Conservation (phyloP, 2,797 vertebrate genomes). For the Arctocebus calabarensis region DNA sequence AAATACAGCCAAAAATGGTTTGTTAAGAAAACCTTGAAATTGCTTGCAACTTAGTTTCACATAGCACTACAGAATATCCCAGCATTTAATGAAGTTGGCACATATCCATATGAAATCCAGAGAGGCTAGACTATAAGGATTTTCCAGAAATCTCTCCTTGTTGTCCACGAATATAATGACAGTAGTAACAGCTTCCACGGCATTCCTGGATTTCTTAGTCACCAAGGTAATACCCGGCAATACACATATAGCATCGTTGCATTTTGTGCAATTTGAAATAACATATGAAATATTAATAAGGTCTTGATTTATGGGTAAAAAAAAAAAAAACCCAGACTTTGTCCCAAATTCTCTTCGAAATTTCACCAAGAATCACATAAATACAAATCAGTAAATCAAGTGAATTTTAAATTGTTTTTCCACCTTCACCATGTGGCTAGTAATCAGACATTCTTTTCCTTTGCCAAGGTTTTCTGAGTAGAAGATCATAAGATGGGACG, state of each 20-base stretch:
- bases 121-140: background rate
- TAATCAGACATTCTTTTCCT: background rate
- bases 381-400: background rate
- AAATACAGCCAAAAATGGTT: background rate
- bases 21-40: background rate
- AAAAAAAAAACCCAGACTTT: background rate
- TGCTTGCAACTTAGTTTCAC: background rate
- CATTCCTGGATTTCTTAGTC: background rate
- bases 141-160: background rate
- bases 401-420: background rate
- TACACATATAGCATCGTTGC: background rate
- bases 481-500: background rate
- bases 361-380: background rate
- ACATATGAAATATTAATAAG: background rate
- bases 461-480: background rate
- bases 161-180: background rate
- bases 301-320: background rate
- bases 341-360: background rate
- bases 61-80: background rate
- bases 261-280: conserved; percentile 1
- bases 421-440: background rate
- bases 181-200: background rate
- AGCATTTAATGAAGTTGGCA: background rate
- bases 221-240: background rate
- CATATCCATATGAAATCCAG: background rate